Evolutionary conservation across 2,888 invertebrate genomes (phyloP).

Genomic region (Cenopis cana): DNA sequence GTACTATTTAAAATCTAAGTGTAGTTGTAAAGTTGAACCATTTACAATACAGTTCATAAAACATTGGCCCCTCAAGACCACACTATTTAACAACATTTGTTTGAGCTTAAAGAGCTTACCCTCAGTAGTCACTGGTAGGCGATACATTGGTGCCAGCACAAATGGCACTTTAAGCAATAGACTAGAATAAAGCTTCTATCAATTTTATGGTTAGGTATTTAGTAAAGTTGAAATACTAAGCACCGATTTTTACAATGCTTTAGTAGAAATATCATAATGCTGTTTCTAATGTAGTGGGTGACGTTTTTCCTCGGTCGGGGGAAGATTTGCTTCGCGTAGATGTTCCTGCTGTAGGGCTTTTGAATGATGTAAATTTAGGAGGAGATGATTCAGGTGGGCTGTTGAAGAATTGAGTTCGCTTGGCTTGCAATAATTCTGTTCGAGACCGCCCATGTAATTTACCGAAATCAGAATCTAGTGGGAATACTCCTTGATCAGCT

Average conservation of each 20-base stretch:
- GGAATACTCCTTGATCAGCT: conserved; percentile 76
- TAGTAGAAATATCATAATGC: conserved; percentile 82
- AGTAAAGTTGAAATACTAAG: conserved; percentile 59
- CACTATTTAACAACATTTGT: conserved; percentile 56
- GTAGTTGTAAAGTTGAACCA: conserved; percentile 56
- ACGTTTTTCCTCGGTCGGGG: conserved; percentile 70
- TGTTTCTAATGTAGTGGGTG: conserved; percentile 86
- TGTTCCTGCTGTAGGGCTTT: conserved; percentile 59
- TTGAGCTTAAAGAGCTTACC: conserved; percentile 64
- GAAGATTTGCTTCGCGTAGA: conserved; percentile 63
- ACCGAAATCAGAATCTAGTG: conserved; percentile 73
- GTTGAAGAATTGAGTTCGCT: conserved; percentile 86
- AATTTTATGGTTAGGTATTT: conserved; percentile 66
- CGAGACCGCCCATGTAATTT: conserved; percentile 69
- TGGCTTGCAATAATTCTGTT: conserved; percentile 85
- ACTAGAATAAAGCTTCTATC: conserved; percentile 84
- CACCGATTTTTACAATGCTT: conserved; percentile 58
- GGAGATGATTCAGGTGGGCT: conserved; percentile 70
- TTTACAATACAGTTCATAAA: conserved; percentile 64
- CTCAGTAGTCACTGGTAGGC: conserved; percentile 64
- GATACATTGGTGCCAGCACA: conserved; percentile 65
- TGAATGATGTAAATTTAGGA: conserved; percentile 75
- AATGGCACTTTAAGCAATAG: conserved; percentile 77
- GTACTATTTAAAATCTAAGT: conserved; percentile 69
- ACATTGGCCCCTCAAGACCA: conserved; percentile 79